phyloP scores from a whole-genome alignment of 2,888 invertebrate species.

The Protonemura montana region DNA sequence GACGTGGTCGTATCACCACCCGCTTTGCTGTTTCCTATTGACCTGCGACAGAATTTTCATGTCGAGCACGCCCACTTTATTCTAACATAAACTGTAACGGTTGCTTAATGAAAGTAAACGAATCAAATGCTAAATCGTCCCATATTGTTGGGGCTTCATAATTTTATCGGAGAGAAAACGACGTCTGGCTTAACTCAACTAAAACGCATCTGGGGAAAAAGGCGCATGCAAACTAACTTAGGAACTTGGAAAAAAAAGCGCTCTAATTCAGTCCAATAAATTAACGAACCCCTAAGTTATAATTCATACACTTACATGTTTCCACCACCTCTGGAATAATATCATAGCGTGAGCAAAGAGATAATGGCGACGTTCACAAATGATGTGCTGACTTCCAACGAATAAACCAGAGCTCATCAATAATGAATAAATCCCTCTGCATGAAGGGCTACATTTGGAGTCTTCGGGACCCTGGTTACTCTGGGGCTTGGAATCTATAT shows the following conservation, averaged over 20 bases:
- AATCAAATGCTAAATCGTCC: neutral
- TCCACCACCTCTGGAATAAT: neutral
- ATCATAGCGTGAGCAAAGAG: neutral
- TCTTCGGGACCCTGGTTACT: neutral
- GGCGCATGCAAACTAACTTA: neutral
- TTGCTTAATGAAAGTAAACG: neutral
- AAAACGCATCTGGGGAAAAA: neutral
- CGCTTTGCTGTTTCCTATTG: neutral
- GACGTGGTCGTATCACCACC: neutral
- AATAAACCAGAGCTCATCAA: neutral
- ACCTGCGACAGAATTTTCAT: neutral
- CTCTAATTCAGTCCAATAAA: neutral
- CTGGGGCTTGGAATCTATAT: neutral
- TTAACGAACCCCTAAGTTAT: neutral
- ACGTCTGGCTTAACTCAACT: neutral
- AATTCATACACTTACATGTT: neutral
- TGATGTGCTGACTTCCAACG: neutral
- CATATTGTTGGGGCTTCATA: neutral
- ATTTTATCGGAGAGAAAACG: neutral
- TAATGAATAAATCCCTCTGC: neutral
- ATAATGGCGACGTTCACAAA: neutral
- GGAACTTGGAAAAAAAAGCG: neutral
- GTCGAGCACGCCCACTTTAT: no score
- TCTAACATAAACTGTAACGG: neutral
- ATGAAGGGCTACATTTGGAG: neutral